phyloP scores from a whole-genome alignment of 1,140 invertebrate species.

The Papilio aristodemus region DNA sequence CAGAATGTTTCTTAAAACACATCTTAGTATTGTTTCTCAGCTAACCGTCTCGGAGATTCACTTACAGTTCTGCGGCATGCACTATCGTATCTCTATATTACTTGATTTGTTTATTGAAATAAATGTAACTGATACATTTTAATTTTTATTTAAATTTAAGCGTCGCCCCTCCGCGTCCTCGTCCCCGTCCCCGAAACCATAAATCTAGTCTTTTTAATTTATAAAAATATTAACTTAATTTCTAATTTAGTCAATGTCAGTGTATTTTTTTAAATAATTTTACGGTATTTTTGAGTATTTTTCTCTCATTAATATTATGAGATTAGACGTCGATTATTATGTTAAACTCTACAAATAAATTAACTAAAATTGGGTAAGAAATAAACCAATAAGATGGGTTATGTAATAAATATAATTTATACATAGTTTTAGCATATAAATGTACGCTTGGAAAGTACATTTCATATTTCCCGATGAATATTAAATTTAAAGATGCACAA shows the following conservation, averaged over 20 bases:
- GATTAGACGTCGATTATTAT: slow-evolving; percentile 56
- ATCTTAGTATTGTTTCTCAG: neutral
- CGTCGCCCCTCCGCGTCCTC: slow-evolving; percentile 19
- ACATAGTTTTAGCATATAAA: slow-evolving; percentile 57
- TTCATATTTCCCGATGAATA: slow-evolving; percentile 48
- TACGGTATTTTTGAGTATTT: slow-evolving; percentile 61
- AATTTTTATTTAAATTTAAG: slow-evolving; percentile 73
- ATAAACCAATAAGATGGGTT: slow-evolving; percentile 58
- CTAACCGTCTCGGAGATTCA: neutral
- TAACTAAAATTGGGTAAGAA: slow-evolving; percentile 63
- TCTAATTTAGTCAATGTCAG: slow-evolving; percentile 25
- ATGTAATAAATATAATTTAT: slow-evolving; percentile 69
- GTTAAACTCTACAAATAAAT: slow-evolving; percentile 62
- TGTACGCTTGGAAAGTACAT: slow-evolving; percentile 58
- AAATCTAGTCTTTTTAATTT: slow-evolving; percentile 26
- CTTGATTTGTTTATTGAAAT: slow-evolving; percentile 65
- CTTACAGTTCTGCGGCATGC: slow-evolving; percentile 10
- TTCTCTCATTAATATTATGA: slow-evolving; percentile 53
- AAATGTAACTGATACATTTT: slow-evolving; percentile 70
- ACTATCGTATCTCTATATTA: slow-evolving; percentile 38
- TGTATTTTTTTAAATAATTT: slow-evolving; percentile 54
- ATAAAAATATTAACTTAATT: slow-evolving; percentile 31
- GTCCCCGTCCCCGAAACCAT: slow-evolving; percentile 1
- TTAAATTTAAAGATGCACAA: slow-evolving; percentile 46
- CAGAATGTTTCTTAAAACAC: neutral